These are phyloP conservation scores for Enteromius argenteus DNA, from an alignment of 2,797 vertebrate genomes.

Conservation along the genomic window DNA sequence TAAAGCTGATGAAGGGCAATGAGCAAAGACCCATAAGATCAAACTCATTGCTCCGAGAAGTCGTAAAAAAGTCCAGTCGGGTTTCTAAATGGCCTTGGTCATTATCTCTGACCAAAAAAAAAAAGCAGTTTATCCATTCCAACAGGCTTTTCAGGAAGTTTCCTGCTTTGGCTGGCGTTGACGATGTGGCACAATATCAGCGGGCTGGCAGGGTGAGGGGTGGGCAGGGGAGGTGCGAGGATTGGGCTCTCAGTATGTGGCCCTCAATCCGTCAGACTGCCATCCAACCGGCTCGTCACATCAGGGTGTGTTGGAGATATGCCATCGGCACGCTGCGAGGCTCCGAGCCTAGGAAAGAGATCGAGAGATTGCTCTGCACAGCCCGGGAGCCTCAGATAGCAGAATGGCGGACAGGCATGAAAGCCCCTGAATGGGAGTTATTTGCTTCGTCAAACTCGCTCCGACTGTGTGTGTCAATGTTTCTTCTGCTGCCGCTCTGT, in stretches of 20 bases:
- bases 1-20: conserved; percentile 18
- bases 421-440: conserved; percentile 45
- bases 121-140: conserved; percentile 19
- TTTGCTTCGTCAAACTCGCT: conserved; percentile 52
- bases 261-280: conserved; percentile 46
- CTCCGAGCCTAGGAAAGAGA: conserved; percentile 35
- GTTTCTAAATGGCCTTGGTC: conserved; percentile 18
- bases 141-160: conserved; percentile 22
- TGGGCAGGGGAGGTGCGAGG: conserved; percentile 48
- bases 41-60: not conserved
- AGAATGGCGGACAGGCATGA: conserved; percentile 46
- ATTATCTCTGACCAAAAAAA: conserved; percentile 13
- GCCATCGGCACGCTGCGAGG: conserved; percentile 27
- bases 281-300: conserved; percentile 48
- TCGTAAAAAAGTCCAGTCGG: conserved; percentile 11
- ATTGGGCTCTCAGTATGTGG: conserved; percentile 48
- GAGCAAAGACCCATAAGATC: not conserved
- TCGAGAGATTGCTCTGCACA: conserved; percentile 38
- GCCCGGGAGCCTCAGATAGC: conserved; percentile 28
- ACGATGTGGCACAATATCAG: conserved; percentile 44
- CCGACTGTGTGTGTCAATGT: conserved; percentile 33
- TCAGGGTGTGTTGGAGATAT: conserved; percentile 47
- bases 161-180: not conserved
- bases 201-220: conserved; percentile 23
- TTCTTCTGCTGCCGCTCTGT: conserved; percentile 18